Evolutionary conservation across 2,797 vertebrate species (phyloP), one percentile per base, ranked within the genome.

Genomic region (Silurus aristotelis): DNA sequence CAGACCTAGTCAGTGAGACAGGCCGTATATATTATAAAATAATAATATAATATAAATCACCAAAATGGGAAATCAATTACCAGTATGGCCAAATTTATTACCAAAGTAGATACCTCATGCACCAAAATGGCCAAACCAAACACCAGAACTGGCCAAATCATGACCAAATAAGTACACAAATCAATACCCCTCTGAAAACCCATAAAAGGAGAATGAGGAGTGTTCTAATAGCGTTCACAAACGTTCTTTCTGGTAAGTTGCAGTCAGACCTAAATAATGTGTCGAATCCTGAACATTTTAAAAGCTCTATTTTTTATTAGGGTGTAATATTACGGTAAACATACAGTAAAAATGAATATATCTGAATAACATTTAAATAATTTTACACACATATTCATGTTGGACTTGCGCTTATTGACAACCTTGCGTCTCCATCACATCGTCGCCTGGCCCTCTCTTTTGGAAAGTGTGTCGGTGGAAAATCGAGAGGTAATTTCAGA

Each of bases 401-500:
- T 58, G 10, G 61, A 7, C 56, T 78, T 6, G 27, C 61, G 56
- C 64, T 38, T 66, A 60, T 80, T 20, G 71, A n/a, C 6, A 22
- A 19, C 27, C 56, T 75, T 43, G n/a, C 1, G 8, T 31, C 17
- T 20, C 25, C 61, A 82, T 58, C 9, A 46, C 55, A n/a, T 38
- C 56, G 5, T 60, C 43, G 43, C 80, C 71, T 73, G 60, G 81
- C 52, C 48, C 17, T 56, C 63, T 58, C 52, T 63, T 61, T 58
- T 25, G 78, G 43, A 9, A 31, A 12, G 82, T 85, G 84, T 77
- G 61, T 67, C 85, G 72, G 84, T 87, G 84, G 89, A 88, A 85
- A 84, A 76, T 83, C 66, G 14, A 75, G 56, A 87, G 46, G 64
- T 89, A 85, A 90, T 90, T 90, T 88, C 87, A 80, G 63, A 90